These are phyloP conservation scores for Tenthredo amoena DNA, from an alignment of 2,888 invertebrate genomes.

Conservation along the genomic window DNA sequence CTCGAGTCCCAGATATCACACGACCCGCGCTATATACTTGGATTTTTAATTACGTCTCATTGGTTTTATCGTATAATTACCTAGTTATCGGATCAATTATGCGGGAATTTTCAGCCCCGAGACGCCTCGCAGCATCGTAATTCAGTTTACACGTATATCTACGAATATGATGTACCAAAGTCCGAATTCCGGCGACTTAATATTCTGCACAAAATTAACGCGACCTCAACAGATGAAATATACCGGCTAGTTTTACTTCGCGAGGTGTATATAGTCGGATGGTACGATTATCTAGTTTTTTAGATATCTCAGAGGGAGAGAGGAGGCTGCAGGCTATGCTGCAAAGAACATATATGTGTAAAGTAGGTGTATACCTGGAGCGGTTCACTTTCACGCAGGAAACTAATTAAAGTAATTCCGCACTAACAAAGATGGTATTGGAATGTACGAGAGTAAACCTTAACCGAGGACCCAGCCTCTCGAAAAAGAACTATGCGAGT, in stretches of 20 bases:
- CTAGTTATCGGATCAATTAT: conserved; percentile 25
- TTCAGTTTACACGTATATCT: not conserved
- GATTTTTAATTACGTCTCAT: conserved; percentile 44
- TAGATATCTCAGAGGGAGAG: not conserved
- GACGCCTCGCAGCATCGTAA: not conserved
- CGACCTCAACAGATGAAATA: not conserved
- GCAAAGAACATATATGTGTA: not conserved
- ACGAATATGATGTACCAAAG: too few relatives aligned
- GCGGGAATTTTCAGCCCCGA: not conserved
- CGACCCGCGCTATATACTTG: conserved; percentile 31
- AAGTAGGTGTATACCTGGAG: not conserved
- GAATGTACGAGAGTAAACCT: conserved; percentile 29
- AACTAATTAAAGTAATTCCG: conserved; percentile 40
- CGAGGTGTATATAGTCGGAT: not conserved
- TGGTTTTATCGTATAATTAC: conserved; percentile 30
- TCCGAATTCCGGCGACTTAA: not conserved
- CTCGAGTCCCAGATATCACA: conserved; percentile 48
- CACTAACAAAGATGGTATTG: conserved; percentile 10
- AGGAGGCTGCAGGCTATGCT: conserved; percentile 9
- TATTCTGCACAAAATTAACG: not conserved
- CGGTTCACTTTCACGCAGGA: conserved; percentile 43
- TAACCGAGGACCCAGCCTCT: not conserved
- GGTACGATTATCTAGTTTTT: not conserved
- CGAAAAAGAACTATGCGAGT: conserved; percentile 5
- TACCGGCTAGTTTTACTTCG: not conserved